Conservation (phyloP, 2,888 invertebrate species). For the Hoplodrina blanda region DNA sequence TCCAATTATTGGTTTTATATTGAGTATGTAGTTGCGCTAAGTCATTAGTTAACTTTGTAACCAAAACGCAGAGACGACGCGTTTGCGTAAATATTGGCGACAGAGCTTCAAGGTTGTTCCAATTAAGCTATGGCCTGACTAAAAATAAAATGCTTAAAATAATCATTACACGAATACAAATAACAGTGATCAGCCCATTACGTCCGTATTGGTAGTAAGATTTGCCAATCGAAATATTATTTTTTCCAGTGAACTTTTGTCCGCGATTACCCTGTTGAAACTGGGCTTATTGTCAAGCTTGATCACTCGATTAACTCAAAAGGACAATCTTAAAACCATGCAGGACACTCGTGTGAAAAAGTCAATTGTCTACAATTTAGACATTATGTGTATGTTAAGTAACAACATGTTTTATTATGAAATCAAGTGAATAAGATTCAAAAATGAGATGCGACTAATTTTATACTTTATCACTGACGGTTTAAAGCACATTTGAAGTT, state of each 20-base stretch:
- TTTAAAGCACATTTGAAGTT: conserved; percentile 47
- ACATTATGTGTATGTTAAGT: conserved; percentile 43
- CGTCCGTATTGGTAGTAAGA: conserved; percentile 41
- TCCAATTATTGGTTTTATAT: conserved; percentile 35
- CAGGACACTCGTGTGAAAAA: conserved; percentile 35
- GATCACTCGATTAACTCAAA: conserved; percentile 7
- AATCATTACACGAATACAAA: conserved; percentile 60
- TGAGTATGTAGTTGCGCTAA: conserved; percentile 67
- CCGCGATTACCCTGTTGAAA: neutral
- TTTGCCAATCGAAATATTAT: conserved; percentile 32
- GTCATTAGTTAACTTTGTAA: conserved; percentile 74
- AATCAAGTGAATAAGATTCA: conserved; percentile 45
- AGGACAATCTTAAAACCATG: neutral
- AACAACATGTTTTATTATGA: conserved; percentile 47
- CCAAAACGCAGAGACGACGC: conserved; percentile 65
- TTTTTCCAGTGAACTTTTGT: conserved; percentile 34
- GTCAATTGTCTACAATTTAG: conserved; percentile 24
- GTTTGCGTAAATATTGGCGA: conserved; percentile 82
- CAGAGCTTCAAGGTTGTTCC: conserved; percentile 78
- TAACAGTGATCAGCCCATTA: conserved; percentile 54
- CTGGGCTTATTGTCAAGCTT: conserved; percentile 2
- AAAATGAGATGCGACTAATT: conserved; percentile 41
- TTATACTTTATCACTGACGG: conserved; percentile 46
- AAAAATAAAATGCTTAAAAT: conserved; percentile 68
- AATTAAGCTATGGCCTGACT: conserved; percentile 69